Conservation (phyloP, 2,888 invertebrate species). For the Pristionchus exspectatus region DNA sequence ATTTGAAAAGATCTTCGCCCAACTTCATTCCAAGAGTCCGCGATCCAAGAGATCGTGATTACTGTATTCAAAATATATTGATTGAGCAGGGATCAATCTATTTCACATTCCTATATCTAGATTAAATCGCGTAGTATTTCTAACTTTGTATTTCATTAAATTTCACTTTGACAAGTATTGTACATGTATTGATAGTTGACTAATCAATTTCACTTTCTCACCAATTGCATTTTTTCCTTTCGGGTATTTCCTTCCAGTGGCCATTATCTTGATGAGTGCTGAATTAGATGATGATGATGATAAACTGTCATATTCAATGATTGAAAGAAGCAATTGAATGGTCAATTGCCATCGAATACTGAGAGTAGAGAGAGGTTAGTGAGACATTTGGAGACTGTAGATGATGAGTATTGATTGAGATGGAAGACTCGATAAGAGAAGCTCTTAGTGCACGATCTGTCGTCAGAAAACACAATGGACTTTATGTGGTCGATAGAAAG, state of each 20-base stretch:
- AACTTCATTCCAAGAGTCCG: constrained; percentile 78
- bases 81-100: constrained; percentile 12
- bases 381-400: background rate
- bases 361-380: background rate
- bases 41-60: constrained; percentile 65
- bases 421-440: constrained; percentile 37
- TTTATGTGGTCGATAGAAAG: constrained; percentile 34
- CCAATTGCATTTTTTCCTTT: constrained; percentile 13
- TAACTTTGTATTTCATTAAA: background rate
- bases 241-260: constrained; percentile 22
- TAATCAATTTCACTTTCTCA: constrained; percentile 41
- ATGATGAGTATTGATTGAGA: background rate
- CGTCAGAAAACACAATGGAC: constrained; percentile 22
- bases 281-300: constrained; percentile 19
- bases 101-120: constrained; percentile 31
- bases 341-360: constrained; percentile 14
- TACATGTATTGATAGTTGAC: constrained; percentile 9
- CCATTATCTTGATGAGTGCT: background rate
- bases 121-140: constrained; percentile 37
- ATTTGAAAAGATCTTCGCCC: constrained; percentile 75
- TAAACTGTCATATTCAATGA: constrained; percentile 12
- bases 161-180: constrained; percentile 40
- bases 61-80: constrained; percentile 13
- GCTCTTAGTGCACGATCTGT: constrained; percentile 7
- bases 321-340: constrained; percentile 3